These are phyloP conservation scores for Megalops atlanticus DNA, from an alignment of 2,113 vertebrate species.

Conservation along the genomic window DNA sequence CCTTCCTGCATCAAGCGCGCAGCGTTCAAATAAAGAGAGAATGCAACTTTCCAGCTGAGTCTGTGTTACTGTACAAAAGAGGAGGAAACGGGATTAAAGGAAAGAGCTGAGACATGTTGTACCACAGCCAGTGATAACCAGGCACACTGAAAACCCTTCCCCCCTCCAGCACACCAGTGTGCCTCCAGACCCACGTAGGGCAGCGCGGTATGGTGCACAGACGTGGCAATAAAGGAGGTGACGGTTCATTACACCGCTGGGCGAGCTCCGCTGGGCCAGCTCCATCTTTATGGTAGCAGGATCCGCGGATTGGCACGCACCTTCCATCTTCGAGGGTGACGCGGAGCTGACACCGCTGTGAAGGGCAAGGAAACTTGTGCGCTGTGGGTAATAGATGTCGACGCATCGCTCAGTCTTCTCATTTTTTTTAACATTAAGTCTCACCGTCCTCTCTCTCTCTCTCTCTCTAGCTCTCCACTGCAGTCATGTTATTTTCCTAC, in stretches of 20 bases:
- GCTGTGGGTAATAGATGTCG: not conserved
- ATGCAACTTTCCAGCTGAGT: not conserved
- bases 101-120: not conserved
- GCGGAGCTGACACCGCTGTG: not conserved
- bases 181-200: not conserved
- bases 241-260: not conserved
- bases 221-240: not conserved
- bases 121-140: not conserved
- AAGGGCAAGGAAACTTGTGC: not conserved
- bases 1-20: too few species aligned
- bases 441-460: not conserved
- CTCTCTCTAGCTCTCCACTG: not conserved
- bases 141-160: not conserved
- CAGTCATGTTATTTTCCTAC: not conserved
- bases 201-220: not conserved
- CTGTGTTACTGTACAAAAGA: not conserved
- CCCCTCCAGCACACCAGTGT: not conserved
- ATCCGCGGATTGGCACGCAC: not conserved
- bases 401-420: not conserved
- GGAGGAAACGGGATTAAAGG: not conserved
- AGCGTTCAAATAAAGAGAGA: too few species aligned
- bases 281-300: not conserved
- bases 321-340: not conserved
- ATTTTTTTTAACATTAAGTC: not conserved
- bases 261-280: not conserved